Evolutionary conservation across 2,797 vertebrate species (phyloP), one percentile per base, ranked within the genome.

Genomic region (Lindbergichthys nudifrons): DNA sequence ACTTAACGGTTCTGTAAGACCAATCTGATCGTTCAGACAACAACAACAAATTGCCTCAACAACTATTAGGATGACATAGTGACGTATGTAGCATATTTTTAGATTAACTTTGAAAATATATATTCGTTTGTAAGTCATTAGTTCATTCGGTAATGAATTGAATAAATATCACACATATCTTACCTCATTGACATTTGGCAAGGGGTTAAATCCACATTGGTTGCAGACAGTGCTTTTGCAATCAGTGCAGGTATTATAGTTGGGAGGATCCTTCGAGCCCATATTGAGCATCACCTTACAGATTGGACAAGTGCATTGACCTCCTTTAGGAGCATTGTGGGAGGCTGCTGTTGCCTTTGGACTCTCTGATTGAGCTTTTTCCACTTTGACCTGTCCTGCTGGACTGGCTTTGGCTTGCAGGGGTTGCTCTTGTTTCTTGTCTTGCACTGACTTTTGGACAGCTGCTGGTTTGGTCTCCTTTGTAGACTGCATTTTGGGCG

Each of bases 171-270:
- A 53, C 3, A 18, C 4, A 1, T 51, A 47, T 63, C 87, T 94
- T 96, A 99, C 98, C 97, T 97, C 93, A 67, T 93, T 94, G 79
- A 97, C 92, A 82, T 99, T 96, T 0, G 98, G 97, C 78, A 94
- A 96, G 0, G 97, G 97, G 85, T 97, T 98, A 95, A 99, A 99
- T 95, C 98, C 98, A 96, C 98, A 99, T 32, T 97, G 96, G 79
- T 96, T 98, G 87, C 98, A 99, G 47, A 99, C 97, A 26, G 85
- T 92, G 15, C 91, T 95, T 92, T 96, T 97, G 94, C 98, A 99
- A 82, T 96, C 95, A 0, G 97, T 99, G 82, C 98, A 99, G 1
- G 92, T 96, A 75, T 90, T 96, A 87, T 95, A 98, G 92, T 99
- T 99, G 10, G 96, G 94, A 54, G 94, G 93, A 70, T 96, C 95